These are phyloP conservation scores for Hirtodrosophila histrioides DNA, from an alignment of 2,888 invertebrate genomes.

Conservation along the genomic window DNA sequence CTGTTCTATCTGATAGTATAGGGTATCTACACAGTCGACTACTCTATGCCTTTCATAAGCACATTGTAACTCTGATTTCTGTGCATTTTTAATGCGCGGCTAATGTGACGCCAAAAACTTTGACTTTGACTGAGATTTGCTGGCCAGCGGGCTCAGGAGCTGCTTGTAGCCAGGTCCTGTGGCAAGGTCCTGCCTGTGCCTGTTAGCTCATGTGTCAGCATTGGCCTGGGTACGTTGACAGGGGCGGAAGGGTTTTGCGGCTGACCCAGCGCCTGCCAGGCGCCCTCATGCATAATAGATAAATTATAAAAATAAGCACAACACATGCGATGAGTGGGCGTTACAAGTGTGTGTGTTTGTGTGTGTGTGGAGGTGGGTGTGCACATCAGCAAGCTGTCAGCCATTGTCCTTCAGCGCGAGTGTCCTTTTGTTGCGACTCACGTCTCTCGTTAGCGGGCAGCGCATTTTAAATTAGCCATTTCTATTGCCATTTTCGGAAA, in stretches of 20 bases:
- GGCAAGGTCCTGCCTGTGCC: constrained; percentile 13
- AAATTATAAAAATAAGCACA: constrained; percentile 80
- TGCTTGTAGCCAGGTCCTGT: constrained; percentile 1
- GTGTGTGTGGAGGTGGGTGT: constrained; percentile 2
- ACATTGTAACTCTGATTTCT: constrained; percentile 39
- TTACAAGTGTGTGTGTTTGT: constrained; percentile 1
- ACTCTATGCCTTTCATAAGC: neutral
- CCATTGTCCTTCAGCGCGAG: constrained; percentile 71
- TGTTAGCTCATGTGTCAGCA: constrained; percentile 37
- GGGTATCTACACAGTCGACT: constrained; percentile 14
- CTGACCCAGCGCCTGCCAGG: constrained; percentile 36
- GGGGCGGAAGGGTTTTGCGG: constrained; percentile 66
- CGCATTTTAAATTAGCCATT: constrained; percentile 73
- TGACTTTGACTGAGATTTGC: constrained; percentile 72
- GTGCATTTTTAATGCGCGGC: constrained; percentile 82
- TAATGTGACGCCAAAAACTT: constrained; percentile 77
- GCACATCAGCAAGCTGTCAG: constrained; percentile 57
- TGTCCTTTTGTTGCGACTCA: constrained; percentile 68
- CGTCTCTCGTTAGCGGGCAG: constrained; percentile 42
- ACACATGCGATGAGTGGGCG: constrained; percentile 29
- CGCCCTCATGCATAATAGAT: constrained; percentile 81
- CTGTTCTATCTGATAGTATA: neutral
- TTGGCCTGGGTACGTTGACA: constrained; percentile 52
- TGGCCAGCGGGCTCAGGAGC: constrained; percentile 52
- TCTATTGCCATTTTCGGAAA: constrained; percentile 55